Conservation (phyloP, 2,113 vertebrate genomes). For the Rhizomys pruinosus region DNA sequence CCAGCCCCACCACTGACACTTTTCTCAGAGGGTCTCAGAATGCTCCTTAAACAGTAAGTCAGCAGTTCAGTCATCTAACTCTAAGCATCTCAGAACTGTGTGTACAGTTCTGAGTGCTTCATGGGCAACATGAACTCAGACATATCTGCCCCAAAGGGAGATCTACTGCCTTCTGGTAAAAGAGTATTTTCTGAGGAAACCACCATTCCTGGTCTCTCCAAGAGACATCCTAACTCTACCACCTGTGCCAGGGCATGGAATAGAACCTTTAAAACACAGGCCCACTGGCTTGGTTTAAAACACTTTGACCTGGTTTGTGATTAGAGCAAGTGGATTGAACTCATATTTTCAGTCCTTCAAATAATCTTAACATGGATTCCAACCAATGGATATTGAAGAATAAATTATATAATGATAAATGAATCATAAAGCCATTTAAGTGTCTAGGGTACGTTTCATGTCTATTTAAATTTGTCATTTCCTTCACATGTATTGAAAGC, state of each 20-base stretch:
- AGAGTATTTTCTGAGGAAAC: neutral
- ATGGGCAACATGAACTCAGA: neutral
- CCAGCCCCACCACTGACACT: neutral
- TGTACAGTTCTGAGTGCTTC: neutral
- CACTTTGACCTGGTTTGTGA: neutral
- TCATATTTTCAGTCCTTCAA: slow-evolving; percentile 9
- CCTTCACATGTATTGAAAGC: neutral
- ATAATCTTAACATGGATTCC: neutral
- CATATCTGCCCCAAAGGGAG: neutral
- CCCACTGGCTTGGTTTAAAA: neutral
- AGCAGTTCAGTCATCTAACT: neutral
- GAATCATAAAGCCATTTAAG: neutral
- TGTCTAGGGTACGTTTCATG: neutral
- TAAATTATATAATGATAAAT: neutral
- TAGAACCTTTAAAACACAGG: neutral
- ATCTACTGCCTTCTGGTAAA: neutral
- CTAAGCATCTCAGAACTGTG: neutral
- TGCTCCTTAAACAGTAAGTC: neutral
- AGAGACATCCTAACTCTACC: neutral
- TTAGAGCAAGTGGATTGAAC: neutral
- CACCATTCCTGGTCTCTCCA: neutral
- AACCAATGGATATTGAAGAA: neutral
- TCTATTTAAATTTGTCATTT: neutral
- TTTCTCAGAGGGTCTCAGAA: neutral
- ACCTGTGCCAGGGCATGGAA: rapidly evolving